A percentile compares a stretch with the other conserved stretches of the same genome.
Conservation (phyloP, 2,888 invertebrate species). For the Drosophila koepferae region DNA sequence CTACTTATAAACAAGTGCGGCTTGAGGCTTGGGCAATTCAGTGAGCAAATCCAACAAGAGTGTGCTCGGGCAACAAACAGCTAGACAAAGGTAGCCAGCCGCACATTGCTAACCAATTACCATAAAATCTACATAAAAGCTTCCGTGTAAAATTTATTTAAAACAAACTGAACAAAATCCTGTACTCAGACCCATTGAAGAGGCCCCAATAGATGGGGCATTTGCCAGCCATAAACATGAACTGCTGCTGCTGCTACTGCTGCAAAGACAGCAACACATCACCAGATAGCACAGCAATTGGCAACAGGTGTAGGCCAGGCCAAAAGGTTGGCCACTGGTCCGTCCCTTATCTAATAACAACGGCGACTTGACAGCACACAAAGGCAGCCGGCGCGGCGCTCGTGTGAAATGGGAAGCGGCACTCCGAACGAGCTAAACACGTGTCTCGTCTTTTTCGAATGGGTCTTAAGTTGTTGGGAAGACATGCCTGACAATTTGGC, state of each 20-base stretch:
- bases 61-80: slow-evolving; percentile 24
- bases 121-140: slow-evolving; percentile 78
- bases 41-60: slow-evolving; percentile 1
- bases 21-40: slow-evolving; percentile 24
- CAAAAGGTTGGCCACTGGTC: slow-evolving; percentile 55
- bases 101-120: slow-evolving; percentile 58
- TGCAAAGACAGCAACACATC: slow-evolving; percentile 30
- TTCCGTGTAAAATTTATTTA: slow-evolving; percentile 78
- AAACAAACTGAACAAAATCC: slow-evolving; percentile 58
- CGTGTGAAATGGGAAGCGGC: slow-evolving; percentile 39
- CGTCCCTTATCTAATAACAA: slow-evolving; percentile 65
- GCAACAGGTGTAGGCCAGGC: slow-evolving; percentile 73
- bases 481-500: slow-evolving; percentile 50
- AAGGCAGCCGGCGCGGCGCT: slow-evolving; percentile 13
- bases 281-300: slow-evolving; percentile 58
- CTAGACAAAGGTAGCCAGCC: slow-evolving; percentile 18
- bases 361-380: slow-evolving; percentile 61
- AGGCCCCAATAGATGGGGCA: slow-evolving; percentile 29
- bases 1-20: slow-evolving; percentile 14
- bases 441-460: slow-evolving; percentile 56
- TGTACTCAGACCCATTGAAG: slow-evolving; percentile 45
- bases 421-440: slow-evolving; percentile 51
- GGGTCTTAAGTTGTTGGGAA: slow-evolving; percentile 64
- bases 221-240: slow-evolving; percentile 72
- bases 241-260: slow-evolving; percentile 50